These are phyloP conservation scores for Tauraco erythrolophus DNA, from an alignment of 2,113 vertebrate species.

Conservation along the genomic window DNA sequence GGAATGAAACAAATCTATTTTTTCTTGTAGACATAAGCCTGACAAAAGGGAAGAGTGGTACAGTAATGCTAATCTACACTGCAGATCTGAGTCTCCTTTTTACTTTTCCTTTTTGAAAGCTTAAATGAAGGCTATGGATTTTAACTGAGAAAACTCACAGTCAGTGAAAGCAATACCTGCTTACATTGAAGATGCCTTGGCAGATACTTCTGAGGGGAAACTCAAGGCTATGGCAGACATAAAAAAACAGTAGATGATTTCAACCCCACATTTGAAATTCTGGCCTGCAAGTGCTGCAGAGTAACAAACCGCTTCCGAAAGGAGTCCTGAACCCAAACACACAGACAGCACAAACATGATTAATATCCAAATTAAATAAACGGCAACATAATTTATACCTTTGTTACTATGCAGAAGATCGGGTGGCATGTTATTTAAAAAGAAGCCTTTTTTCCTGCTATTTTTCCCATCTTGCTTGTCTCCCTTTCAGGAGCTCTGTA, in stretches of 20 bases:
- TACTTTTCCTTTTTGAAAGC: neutral
- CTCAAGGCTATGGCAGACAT: neutral
- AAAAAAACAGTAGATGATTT: neutral
- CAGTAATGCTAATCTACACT: neutral
- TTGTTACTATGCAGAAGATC: constrained; percentile 7
- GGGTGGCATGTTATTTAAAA: constrained; percentile 29
- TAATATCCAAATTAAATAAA: neutral
- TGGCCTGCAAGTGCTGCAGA: neutral
- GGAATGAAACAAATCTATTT: neutral
- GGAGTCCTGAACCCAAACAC: neutral
- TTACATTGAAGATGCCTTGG: neutral
- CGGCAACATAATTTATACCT: neutral
- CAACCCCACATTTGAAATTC: neutral
- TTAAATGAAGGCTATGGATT: neutral
- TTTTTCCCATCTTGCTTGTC: constrained; percentile 7
- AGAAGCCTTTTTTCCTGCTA: neutral
- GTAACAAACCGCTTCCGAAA: neutral
- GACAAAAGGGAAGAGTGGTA: neutral
- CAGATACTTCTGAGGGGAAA: neutral
- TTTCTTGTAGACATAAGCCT: neutral
- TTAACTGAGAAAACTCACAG: neutral
- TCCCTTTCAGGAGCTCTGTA: constrained; percentile 32
- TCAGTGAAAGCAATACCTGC: neutral
- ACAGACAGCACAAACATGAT: neutral
- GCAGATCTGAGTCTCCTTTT: fast-evolving